Conservation (phyloP, 2,797 vertebrate species). For the Micropoecilia bifurca region DNA sequence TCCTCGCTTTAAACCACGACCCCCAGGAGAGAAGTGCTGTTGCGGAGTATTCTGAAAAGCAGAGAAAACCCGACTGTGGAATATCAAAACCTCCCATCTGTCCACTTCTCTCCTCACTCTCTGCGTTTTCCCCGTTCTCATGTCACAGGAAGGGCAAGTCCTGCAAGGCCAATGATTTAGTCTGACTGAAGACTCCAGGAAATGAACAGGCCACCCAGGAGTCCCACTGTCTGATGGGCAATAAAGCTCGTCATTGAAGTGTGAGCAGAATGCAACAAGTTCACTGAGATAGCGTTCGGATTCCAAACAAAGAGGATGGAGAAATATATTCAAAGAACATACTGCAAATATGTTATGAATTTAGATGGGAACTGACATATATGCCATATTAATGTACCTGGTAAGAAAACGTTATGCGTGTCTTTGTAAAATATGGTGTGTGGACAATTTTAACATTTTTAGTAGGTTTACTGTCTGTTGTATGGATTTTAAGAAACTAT, state of each 20-base stretch:
- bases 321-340: constrained; percentile 19
- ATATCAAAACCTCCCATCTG: constrained; percentile 70
- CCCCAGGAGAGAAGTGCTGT: constrained; percentile 57
- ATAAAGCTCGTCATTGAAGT: constrained; percentile 68
- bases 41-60: constrained; percentile 55
- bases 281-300: not conserved
- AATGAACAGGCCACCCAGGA: constrained; percentile 49
- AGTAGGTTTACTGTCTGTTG: not conserved
- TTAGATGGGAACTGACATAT: constrained; percentile 22
- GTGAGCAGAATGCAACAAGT: constrained; percentile 48
- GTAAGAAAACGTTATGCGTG: constrained; percentile 1
- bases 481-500: not conserved
- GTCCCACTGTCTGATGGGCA: constrained; percentile 44
- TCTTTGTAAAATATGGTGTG: constrained; percentile 16
- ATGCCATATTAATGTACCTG: not conserved
- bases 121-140: constrained; percentile 23
- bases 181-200: constrained; percentile 42
- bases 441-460: constrained; percentile 17
- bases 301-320: not conserved
- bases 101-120: constrained; percentile 35
- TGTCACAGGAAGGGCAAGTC: constrained; percentile 54
- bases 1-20: constrained; percentile 66
- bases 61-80: constrained; percentile 46
- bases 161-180: constrained; percentile 43
- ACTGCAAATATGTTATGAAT: constrained; percentile 13